Evolutionary conservation across 2,797 vertebrate species (phyloP).

Genomic region (Rhinogobio ventralis): DNA sequence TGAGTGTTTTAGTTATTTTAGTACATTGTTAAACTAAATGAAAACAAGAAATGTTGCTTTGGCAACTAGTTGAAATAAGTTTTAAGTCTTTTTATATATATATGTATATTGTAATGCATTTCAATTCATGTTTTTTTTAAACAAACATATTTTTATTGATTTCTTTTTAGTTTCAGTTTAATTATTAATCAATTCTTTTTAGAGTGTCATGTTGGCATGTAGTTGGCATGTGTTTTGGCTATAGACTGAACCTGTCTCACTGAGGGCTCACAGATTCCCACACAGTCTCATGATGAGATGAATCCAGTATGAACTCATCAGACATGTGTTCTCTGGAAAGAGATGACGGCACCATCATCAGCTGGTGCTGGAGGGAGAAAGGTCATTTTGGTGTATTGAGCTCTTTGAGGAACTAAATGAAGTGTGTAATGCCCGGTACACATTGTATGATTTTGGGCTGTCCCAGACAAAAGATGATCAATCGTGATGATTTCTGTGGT

Average conservation of each 20-base stretch:
- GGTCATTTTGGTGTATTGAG: background rate
- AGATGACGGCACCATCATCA: background rate
- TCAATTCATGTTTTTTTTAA: too few relatives aligned
- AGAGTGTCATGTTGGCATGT: background rate
- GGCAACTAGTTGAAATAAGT: too few relatives aligned
- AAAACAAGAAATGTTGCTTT: too few relatives aligned
- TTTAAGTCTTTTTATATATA: too few relatives aligned
- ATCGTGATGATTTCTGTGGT: too few relatives aligned
- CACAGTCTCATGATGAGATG: conserved; percentile 9
- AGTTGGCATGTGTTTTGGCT: background rate
- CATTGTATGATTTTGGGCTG: too few relatives aligned
- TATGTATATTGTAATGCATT: background rate
- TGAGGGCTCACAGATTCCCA: background rate
- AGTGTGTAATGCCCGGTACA: background rate
- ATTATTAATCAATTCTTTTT: background rate
- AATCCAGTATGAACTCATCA: background rate
- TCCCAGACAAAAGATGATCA: background rate
- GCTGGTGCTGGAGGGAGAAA: background rate
- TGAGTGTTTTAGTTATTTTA: too few relatives aligned
- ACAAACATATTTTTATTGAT: too few relatives aligned
- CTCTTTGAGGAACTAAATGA: background rate
- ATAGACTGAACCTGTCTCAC: background rate
- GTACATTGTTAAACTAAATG: too few relatives aligned
- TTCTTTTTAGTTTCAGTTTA: too few relatives aligned
- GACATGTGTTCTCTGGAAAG: background rate